phyloP scores from a whole-genome alignment of 2,113 vertebrate species.

The Peucedramus taeniatus region DNA sequence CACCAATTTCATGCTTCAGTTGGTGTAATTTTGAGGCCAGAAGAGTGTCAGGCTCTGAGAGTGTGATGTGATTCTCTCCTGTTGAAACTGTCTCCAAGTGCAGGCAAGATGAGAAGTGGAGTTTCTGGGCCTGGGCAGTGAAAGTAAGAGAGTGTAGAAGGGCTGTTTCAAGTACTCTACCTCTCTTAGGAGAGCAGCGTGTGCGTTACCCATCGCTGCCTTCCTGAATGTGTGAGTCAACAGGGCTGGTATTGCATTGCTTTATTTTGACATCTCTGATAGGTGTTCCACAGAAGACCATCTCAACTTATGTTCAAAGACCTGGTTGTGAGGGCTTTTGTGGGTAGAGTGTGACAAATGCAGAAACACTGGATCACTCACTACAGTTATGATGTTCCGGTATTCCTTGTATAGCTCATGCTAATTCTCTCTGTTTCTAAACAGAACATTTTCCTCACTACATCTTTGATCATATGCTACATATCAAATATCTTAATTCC shows the following conservation, averaged over 20 bases:
- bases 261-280: background rate
- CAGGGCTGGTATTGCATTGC: background rate
- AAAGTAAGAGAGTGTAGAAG: background rate
- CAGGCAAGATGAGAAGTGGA: background rate
- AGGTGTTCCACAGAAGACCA: background rate
- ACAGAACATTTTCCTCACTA: background rate
- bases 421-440: background rate
- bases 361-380: background rate
- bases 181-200: accelerated
- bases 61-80: accelerated
- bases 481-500: background rate
- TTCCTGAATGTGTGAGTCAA: background rate
- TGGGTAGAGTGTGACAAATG: background rate
- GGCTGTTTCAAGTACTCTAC: background rate
- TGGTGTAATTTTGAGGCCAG: background rate
- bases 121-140: background rate
- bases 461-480: background rate
- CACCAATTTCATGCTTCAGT: background rate
- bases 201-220: accelerated
- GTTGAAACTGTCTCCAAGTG: background rate
- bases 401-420: background rate
- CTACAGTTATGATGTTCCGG: background rate
- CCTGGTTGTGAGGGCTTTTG: background rate
- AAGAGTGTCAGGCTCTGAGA: background rate
- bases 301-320: background rate